Evolutionary conservation across 2,113 vertebrate species (phyloP).

Genomic region (Hippocampus zosterae): DNA sequence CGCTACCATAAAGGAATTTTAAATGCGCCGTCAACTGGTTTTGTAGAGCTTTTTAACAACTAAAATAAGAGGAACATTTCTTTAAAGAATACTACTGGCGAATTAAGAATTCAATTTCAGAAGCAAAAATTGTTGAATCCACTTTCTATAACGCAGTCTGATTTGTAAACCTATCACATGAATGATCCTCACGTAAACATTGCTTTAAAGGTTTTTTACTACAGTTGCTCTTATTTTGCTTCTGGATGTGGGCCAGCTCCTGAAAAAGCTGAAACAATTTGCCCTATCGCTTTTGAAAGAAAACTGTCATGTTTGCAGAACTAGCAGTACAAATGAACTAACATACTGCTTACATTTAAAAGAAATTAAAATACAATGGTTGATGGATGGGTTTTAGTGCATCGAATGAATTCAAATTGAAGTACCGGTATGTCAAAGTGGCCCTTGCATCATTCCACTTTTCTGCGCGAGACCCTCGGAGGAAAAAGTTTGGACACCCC

Average conservation of each 20-base stretch:
- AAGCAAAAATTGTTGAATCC: background rate
- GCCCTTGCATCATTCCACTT: background rate
- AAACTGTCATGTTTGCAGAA: background rate
- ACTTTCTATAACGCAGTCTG: background rate
- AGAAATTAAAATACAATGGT: background rate
- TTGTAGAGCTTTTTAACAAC: background rate
- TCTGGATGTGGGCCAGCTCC: background rate
- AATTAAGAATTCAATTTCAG: background rate
- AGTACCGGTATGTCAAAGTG: background rate
- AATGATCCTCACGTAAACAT: too few relatives aligned
- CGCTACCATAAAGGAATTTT: background rate
- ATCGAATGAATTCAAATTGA: too few relatives aligned
- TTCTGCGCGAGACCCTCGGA: background rate
- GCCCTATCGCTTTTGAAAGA: background rate
- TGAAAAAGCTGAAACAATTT: background rate
- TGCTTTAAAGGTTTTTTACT: too few relatives aligned
- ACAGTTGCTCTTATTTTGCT: too few relatives aligned
- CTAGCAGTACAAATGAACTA: background rate
- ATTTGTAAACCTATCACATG: too few relatives aligned
- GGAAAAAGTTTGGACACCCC: conserved; percentile 3
- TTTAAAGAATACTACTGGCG: background rate
- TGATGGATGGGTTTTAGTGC: too few relatives aligned
- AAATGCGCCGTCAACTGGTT: background rate
- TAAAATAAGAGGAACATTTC: background rate
- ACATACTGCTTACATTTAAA: background rate